These are phyloP conservation scores for Spodoptera exigua DNA, from an alignment of 2,888 invertebrate genomes.

Conservation along the genomic window DNA sequence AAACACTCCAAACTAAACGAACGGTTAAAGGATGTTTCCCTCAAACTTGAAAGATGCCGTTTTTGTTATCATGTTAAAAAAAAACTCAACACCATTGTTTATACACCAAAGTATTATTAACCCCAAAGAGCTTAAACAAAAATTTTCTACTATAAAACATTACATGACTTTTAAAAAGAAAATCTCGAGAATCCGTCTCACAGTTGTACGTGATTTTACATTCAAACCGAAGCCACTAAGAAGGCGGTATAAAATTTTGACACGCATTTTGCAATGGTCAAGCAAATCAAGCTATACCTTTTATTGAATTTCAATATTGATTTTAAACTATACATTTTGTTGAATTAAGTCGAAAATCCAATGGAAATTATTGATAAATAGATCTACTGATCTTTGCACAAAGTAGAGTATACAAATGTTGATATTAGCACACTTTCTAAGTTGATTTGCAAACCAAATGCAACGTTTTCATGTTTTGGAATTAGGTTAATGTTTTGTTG, in stretches of 20 bases:
- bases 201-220: slow-evolving; percentile 1
- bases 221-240: slow-evolving; percentile 6
- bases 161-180: not conserved
- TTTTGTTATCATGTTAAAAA: too few relatives aligned
- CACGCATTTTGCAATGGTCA: slow-evolving; percentile 19
- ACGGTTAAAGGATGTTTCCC: too few relatives aligned
- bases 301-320: too few relatives aligned
- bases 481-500: slow-evolving; percentile 32
- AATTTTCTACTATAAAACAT: slow-evolving; percentile 16
- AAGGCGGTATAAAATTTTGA: slow-evolving; percentile 13
- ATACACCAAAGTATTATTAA: too few relatives aligned
- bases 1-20: too few relatives aligned
- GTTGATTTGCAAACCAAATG: slow-evolving; percentile 38
- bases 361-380: too few relatives aligned
- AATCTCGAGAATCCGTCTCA: slow-evolving; percentile 12
- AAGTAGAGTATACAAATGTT: slow-evolving; percentile 19
- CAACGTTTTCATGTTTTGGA: slow-evolving; percentile 18
- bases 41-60: too few relatives aligned
- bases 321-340: too few relatives aligned
- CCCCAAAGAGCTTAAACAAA: too few relatives aligned
- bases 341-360: too few relatives aligned
- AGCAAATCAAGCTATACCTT: too few relatives aligned
- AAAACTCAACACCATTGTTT: too few relatives aligned
- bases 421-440: slow-evolving; percentile 28
- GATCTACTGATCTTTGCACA: not conserved